Conservation (phyloP, 2,113 vertebrate genomes). For the Machaerirhynchus nigripectus region DNA sequence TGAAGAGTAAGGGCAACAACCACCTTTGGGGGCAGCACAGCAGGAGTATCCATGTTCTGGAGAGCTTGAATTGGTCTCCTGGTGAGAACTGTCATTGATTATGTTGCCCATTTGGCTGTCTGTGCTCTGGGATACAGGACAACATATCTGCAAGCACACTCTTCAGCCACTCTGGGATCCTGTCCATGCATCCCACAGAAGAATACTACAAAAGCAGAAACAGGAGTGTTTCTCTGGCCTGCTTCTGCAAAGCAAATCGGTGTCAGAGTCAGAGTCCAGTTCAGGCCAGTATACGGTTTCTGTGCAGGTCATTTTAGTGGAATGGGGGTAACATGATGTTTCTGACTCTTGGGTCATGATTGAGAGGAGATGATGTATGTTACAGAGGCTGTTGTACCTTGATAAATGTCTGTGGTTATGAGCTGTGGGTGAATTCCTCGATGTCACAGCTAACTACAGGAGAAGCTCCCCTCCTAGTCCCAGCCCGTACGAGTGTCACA, state of each 20-base stretch:
- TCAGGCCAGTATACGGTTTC: background rate
- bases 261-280: background rate
- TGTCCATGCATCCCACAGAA: background rate
- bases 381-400: background rate
- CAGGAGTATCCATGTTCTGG: background rate
- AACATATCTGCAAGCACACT: background rate
- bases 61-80: background rate
- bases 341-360: background rate
- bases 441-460: background rate
- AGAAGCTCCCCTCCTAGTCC: background rate
- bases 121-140: background rate
- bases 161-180: background rate
- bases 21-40: background rate
- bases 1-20: background rate
- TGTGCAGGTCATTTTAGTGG: background rate
- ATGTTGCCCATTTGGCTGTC: background rate
- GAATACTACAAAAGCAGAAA: background rate
- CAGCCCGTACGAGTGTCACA: background rate
- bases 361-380: background rate
- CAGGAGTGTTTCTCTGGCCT: background rate
- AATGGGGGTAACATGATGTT: background rate
- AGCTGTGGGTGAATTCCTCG: background rate
- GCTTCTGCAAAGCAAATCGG: background rate
- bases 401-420: background rate
- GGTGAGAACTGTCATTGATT: background rate